Evolutionary conservation across 1,140 invertebrate species (phyloP).

Genomic region (Pseudachorutes palmiensis): DNA sequence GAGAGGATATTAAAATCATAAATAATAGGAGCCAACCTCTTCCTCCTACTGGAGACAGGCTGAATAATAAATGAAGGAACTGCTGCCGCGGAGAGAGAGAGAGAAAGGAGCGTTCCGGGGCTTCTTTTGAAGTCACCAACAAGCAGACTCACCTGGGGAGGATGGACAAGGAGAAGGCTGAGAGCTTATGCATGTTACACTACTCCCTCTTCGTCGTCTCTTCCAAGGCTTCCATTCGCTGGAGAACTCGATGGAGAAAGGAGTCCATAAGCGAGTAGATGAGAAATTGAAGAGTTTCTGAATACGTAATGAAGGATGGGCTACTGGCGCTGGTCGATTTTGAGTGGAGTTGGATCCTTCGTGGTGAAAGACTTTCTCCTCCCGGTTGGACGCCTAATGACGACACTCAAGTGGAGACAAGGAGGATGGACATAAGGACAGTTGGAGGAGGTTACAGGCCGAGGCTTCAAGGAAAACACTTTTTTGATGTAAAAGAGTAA

Average conservation of each 20-base stretch:
- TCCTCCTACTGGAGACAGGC: background rate
- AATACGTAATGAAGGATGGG: slow-evolving; percentile 13
- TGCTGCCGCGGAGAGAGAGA: background rate
- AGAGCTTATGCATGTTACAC: background rate
- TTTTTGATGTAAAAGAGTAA: slow-evolving; percentile 1
- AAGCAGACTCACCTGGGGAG: background rate
- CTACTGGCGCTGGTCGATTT: too few species aligned
- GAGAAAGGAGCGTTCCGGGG: background rate
- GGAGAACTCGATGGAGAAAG: background rate
- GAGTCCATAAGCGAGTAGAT: background rate
- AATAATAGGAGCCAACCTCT: background rate
- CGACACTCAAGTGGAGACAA: background rate
- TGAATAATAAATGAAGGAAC: slow-evolving; percentile 2
- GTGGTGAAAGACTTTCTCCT: background rate
- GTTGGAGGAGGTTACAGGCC: background rate
- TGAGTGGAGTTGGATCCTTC: background rate
- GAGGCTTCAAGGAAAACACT: background rate
- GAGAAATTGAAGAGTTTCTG: slow-evolving; percentile 11
- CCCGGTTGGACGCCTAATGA: background rate
- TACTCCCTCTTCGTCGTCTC: background rate
- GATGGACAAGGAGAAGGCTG: background rate
- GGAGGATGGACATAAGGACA: slow-evolving; percentile 1
- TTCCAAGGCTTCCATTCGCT: background rate
- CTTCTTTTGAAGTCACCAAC: background rate
- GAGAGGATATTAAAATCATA: slow-evolving; percentile 11